phyloP scores from a whole-genome alignment of 2,113 vertebrate genomes.

The Crotalus tigris region DNA sequence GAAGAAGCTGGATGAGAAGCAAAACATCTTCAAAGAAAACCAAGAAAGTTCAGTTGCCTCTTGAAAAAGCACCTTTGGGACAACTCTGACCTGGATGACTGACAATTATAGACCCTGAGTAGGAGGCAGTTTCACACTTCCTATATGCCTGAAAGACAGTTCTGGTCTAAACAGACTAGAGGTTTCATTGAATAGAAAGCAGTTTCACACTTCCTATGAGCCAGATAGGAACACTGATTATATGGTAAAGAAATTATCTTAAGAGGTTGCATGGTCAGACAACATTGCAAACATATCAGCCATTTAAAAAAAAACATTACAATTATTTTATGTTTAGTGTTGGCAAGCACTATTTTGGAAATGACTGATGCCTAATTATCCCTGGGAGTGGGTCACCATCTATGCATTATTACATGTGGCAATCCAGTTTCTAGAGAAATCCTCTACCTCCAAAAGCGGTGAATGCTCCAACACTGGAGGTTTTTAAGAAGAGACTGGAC shows the following conservation, averaged over 20 bases:
- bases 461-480: no score
- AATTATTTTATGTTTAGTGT: not conserved
- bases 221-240: not conserved
- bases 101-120: not conserved
- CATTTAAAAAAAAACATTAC: no score
- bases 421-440: not conserved
- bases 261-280: not conserved
- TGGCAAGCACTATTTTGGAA: not conserved
- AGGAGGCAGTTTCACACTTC: not conserved
- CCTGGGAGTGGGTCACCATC: not conserved
- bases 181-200: not conserved
- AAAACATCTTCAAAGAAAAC: no score
- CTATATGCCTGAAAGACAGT: not conserved
- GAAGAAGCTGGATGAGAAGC: no score
- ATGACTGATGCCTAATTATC: not conserved
- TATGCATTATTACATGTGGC: not conserved
- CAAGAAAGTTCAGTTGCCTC: no score
- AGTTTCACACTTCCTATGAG: not conserved
- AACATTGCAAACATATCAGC: not conserved
- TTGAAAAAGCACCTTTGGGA: no score
- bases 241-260: not conserved
- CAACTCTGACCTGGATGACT: no score
- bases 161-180: not conserved
- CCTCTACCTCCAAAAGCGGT: not conserved
- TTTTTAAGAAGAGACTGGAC: no score